Evolutionary conservation across 2,113 vertebrate genomes (phyloP), one percentile per base, ranked within the genome.

Genomic region (Benitochromis conjunctus): DNA sequence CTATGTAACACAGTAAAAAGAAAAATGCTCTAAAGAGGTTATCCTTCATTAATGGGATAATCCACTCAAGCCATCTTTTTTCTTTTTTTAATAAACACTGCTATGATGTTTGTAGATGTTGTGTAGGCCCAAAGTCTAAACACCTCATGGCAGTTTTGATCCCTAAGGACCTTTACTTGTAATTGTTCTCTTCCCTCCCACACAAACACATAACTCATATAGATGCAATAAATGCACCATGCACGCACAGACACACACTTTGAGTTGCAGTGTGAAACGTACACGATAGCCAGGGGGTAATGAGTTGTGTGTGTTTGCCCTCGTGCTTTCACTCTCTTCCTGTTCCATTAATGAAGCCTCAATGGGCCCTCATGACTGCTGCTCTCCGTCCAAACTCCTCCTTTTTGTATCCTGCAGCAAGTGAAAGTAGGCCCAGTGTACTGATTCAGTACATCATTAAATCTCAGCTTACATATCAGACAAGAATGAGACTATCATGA

Each of bases 281-380:
- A 95, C 92, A 95, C 91, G 54, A 90, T 90, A 83, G 84, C 58
- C 60, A 58, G 81, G 56, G 48, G 85, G 83, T 94, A 95, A 95
- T 94, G 94, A 93, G 93, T 89, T 92, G 82, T 84, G 90, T 86
- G 86, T 93, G 94, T 95, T 95, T 94, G 89, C 76, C 83, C 87
- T 88, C 1, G 78, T 91, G 86, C 89, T 94, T 90, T 85, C 84
- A 62, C 89, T 90, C 91, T 94, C 93, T 92, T 92, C 93, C 92
- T 94, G 90, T 89, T 91, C 84, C 86, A 85, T 94, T 94, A 93
- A 93, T 95, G 92, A 94, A 92, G 84, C 90, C 87, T 88, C 83
- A 93, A 89, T 87, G 78, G 92, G 91, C 82, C 82, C 89, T 88
- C 79, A 31, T 56, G 62, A 79, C 55, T 41, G 80, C 85, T 81